phyloP scores from a whole-genome alignment of 2,888 invertebrate species.

The Candidula unifasciata region DNA sequence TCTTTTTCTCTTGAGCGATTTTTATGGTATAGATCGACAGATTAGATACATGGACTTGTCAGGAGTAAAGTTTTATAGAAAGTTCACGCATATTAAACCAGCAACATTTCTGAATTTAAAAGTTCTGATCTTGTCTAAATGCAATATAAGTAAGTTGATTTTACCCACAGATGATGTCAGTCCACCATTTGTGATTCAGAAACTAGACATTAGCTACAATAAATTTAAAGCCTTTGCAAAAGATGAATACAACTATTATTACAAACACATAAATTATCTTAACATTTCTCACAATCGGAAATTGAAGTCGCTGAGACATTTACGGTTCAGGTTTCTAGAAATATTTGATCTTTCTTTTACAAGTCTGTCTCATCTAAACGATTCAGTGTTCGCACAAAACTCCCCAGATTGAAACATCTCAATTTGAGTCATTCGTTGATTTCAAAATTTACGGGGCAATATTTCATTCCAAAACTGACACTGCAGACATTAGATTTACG shows the following conservation, averaged over 20 bases:
- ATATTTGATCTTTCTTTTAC: slow-evolving; percentile 32
- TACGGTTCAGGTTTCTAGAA: background rate
- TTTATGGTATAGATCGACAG: background rate
- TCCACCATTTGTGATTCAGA: background rate
- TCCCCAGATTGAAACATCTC: background rate
- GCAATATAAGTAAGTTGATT: too few relatives aligned
- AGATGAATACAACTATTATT: background rate
- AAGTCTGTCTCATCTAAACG: background rate
- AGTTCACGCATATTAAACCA: background rate
- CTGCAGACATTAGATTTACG: slow-evolving; percentile 26
- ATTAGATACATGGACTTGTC: slow-evolving; percentile 17
- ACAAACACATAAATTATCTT: background rate
- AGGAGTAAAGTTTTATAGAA: background rate
- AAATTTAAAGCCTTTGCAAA: background rate
- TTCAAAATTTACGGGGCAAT: background rate
- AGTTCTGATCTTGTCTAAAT: background rate
- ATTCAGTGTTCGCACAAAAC: background rate
- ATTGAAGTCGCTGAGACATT: too few relatives aligned
- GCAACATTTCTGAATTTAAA: too few relatives aligned
- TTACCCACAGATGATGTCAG: too few relatives aligned
- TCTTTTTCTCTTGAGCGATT: background rate
- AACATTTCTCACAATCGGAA: background rate
- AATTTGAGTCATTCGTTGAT: slow-evolving; percentile 4
- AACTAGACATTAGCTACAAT: background rate
- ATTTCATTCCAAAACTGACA: background rate